Percentiles rank a stretch among this genome's conserved stretches.
Evolutionary conservation across 2,113 vertebrate genomes (phyloP).

Genomic region (Rhinoderma darwinii): DNA sequence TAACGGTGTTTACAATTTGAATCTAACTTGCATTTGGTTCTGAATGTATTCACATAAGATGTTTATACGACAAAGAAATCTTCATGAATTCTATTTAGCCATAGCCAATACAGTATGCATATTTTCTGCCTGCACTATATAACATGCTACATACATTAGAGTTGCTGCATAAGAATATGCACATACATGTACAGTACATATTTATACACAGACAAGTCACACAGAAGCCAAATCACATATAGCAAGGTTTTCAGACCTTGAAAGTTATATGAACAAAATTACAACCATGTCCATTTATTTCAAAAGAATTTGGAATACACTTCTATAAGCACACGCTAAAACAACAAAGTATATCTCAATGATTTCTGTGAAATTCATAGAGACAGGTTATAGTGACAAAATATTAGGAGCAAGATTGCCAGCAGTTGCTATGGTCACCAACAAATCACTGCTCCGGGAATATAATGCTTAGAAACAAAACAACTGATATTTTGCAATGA

Average conservation of each 20-base stretch:
- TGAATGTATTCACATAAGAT: too few species aligned
- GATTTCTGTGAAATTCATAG: conserved; percentile 33
- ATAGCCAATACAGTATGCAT: too few species aligned
- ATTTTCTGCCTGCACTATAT: neutral
- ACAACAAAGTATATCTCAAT: neutral
- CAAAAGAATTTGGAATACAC: neutral
- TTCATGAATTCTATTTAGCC: too few species aligned
- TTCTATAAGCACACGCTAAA: neutral
- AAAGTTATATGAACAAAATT: neutral
- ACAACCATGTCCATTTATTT: neutral
- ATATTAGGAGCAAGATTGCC: conserved; percentile 40
- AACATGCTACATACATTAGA: neutral
- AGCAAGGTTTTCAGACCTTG: neutral
- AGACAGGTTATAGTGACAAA: conserved; percentile 44
- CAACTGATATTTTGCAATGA: conserved; percentile 41
- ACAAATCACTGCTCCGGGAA: conserved; percentile 13
- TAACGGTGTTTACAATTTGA: too few species aligned
- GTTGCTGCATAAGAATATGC: neutral
- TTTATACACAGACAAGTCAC: neutral
- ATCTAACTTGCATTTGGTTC: too few species aligned
- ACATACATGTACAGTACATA: neutral
- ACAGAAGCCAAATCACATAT: neutral
- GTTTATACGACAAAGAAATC: too few species aligned
- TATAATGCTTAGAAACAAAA: conserved; percentile 31
- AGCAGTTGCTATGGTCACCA: conserved; percentile 49